Conservation (phyloP, 2,797 vertebrate genomes). For the Trichosurus vulpecula region DNA sequence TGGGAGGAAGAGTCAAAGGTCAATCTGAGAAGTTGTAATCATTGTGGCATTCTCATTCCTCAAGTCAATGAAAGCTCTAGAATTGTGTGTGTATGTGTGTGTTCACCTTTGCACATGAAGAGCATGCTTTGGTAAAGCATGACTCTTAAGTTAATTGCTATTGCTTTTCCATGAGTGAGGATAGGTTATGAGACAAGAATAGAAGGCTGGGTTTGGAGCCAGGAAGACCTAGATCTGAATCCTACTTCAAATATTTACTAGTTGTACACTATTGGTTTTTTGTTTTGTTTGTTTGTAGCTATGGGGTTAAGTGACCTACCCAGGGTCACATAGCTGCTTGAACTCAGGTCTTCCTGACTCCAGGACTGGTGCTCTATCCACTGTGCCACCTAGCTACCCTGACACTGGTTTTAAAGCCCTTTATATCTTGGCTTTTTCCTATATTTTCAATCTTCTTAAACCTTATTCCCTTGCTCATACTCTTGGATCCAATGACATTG, state of each 20-base stretch:
- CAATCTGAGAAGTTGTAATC: not conserved
- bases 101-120: slow-evolving; percentile 1
- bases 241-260: not conserved
- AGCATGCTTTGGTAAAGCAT: not conserved
- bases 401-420: not conserved
- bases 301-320: not conserved
- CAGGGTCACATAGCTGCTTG: not conserved
- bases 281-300: not conserved
- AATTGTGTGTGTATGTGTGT: fast-evolving
- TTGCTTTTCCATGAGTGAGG: not conserved
- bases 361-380: not conserved
- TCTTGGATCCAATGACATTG: not conserved
- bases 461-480: not conserved
- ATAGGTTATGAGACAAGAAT: not conserved
- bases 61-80: not conserved
- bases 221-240: not conserved
- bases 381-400: not conserved
- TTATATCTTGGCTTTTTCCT: not conserved
- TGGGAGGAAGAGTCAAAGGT: not conserved
- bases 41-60: not conserved
- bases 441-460: not conserved
- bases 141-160: not conserved
- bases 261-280: not conserved
- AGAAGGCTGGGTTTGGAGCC: not conserved
- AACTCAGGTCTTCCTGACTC: not conserved